These are phyloP conservation scores for Lepus europaeus DNA, from an alignment of 2,113 vertebrate species.

Conservation along the genomic window DNA sequence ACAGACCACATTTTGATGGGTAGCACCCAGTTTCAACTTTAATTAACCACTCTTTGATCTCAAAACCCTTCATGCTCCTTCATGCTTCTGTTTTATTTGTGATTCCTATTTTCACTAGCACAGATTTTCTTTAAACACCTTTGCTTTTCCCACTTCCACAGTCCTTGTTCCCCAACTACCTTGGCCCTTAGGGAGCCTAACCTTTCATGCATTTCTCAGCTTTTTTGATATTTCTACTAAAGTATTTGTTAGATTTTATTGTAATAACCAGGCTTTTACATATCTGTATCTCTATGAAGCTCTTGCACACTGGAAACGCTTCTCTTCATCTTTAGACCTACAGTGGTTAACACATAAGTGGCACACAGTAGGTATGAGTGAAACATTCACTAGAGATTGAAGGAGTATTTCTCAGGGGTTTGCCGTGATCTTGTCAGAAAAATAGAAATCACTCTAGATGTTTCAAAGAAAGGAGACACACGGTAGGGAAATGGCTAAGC, in stretches of 20 bases:
- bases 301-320: background rate
- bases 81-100: background rate
- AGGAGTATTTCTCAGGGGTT: background rate
- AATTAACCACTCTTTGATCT: constrained; percentile 14
- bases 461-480: background rate
- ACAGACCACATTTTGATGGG: background rate
- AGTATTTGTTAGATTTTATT: background rate
- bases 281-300: background rate
- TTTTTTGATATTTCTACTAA: background rate
- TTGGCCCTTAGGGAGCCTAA: background rate
- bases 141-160: background rate
- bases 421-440: background rate
- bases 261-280: background rate
- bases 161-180: background rate
- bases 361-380: background rate
- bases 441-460: background rate
- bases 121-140: background rate
- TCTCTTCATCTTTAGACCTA: background rate
- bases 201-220: background rate
- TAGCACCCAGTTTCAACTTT: background rate
- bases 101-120: background rate
- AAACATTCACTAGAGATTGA: background rate
- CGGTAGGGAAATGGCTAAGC: background rate
- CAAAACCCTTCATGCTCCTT: background rate
- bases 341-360: background rate